A percentile compares a stretch with the other conserved stretches of the same genome.
These are phyloP conservation scores for Conomelus anceps DNA, from an alignment of 2,888 invertebrate species.

Conservation along the genomic window DNA sequence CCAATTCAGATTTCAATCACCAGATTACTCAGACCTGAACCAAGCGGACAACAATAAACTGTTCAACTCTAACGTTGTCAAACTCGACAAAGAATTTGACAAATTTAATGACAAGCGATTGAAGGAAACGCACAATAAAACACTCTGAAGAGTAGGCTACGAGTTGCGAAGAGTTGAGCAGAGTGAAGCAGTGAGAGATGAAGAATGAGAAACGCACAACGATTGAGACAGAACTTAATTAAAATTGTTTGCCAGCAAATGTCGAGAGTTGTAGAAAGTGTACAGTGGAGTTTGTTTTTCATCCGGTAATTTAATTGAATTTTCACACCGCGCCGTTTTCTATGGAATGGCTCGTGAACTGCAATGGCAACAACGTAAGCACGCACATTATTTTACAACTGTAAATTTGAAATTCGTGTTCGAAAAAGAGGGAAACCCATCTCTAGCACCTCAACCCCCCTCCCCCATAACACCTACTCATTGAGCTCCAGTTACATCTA, in stretches of 20 bases:
- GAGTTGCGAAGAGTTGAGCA: background rate
- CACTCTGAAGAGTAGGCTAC: background rate
- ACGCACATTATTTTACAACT: background rate
- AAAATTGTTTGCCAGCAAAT: background rate
- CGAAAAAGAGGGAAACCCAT: no score
- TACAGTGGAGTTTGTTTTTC: background rate
- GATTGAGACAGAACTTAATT: background rate
- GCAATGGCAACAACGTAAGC: no score
- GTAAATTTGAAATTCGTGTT: background rate
- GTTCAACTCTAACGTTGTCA: background rate
- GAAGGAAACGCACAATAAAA: background rate
- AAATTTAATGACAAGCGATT: background rate
- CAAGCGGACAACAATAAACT: background rate
- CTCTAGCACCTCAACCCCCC: no score
- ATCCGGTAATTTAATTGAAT: background rate
- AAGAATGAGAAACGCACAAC: background rate
- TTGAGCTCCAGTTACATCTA: background rate
- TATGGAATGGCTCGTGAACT: background rate
- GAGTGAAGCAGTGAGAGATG: background rate
- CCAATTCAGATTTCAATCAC: background rate
- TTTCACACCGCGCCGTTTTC: background rate
- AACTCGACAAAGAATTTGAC: background rate
- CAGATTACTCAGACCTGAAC: background rate
- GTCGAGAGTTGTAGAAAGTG: background rate
- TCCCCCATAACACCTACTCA: background rate